Evolutionary conservation across 2,888 invertebrate genomes (phyloP), one percentile per base, ranked within the genome.

Genomic region (Anthophora plumipes): DNA sequence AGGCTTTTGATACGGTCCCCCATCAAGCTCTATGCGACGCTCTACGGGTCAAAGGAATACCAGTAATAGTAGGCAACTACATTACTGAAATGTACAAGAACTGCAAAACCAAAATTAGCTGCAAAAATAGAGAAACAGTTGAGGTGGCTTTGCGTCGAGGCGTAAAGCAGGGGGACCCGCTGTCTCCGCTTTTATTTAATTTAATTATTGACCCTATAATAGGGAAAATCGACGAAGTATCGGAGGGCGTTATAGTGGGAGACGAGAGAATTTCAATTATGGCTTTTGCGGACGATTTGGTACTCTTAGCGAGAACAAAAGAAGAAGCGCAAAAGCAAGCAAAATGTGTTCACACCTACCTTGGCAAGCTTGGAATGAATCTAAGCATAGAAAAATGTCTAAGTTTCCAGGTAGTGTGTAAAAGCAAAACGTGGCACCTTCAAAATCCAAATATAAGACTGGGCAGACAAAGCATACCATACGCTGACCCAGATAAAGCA

Each of bases 161-260:
- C 90, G 91, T 94, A 91, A 94, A 93, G 93, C 93, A 94, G 93
- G 91, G 94, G 91, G 94, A 94, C 93, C 94, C 93, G 0, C 46
- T 85, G 0, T 82, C 85, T 0, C 84, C 84, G 0, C 59, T 59
- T 0, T 6, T 59, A 20, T 59, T 59, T 20, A 59, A 59, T 1
- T 0, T 41, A 4, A 20, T 6, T 3, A 11, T 59, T 0, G 59
- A 59, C 17, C 52, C 22, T 0, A 54, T 55, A 6, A 59, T 59
- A 1, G 20, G 3, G 11, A 1, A 20, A 0, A 41, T 59, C 4
- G 41, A 59, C 14, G 41, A 20, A 11, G 41, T 22, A 11, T 41
- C 59, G 12, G 22, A 60, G 60, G 43, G 60, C 25, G 14, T 39
- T 2, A 4, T 11, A 0, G 0, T 41, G 5, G 41, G 46, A n/a